Conservation (phyloP, 2,888 invertebrate genomes). For the Choristoneura rosaceana region DNA sequence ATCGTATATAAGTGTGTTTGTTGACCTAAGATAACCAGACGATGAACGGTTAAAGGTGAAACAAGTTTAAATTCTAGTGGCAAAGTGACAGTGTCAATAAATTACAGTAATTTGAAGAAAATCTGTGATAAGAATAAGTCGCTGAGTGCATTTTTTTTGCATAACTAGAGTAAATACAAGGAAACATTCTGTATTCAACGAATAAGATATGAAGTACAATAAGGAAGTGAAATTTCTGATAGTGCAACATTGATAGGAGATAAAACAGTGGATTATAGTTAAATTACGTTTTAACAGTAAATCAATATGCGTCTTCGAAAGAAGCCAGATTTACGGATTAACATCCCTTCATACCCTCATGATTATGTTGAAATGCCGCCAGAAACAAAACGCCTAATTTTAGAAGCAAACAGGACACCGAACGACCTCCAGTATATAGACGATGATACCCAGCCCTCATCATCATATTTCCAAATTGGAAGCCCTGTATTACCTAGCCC, state of each 20-base stretch:
- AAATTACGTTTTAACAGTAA: background rate
- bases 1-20: background rate
- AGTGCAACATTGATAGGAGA: conserved; percentile 29
- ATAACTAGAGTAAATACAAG: no score
- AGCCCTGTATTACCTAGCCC: conserved; percentile 41
- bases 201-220: no score
- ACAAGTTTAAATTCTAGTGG: background rate
- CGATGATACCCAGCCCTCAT: conserved; percentile 46
- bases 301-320: conserved; percentile 66
- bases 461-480: conserved; percentile 44
- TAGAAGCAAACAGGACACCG: conserved; percentile 54
- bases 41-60: background rate
- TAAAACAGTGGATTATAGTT: conserved; percentile 32
- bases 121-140: no score
- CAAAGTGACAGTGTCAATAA: background rate
- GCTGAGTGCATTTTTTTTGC: no score
- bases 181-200: no score
- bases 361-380: conserved; percentile 78
- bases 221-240: conserved; percentile 11
- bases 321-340: conserved; percentile 70
- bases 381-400: conserved; percentile 60
- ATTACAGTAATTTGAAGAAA: background rate
- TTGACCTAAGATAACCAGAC: background rate
- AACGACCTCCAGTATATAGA: conserved; percentile 59
- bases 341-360: conserved; percentile 70